Evolutionary conservation across 2,113 vertebrate genomes (phyloP), one percentile per base, ranked within the genome.

Genomic region (Planiliza haematocheilus): DNA sequence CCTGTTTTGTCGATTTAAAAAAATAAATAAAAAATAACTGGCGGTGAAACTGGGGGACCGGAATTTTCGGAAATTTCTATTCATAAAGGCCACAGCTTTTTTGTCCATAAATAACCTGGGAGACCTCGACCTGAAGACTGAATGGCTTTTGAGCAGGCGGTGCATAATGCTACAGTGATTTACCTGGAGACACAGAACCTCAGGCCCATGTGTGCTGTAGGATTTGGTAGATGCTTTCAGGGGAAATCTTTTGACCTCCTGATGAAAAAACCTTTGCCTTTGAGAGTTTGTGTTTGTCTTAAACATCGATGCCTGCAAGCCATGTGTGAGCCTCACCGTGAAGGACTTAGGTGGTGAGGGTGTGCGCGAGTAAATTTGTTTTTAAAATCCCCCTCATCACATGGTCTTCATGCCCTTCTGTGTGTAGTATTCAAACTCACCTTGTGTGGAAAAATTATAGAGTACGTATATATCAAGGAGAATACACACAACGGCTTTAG

Each of bases 401-500:
- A 9, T 46, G 39, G 7, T 65, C 69, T 36, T 49, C 46, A 16
- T 21, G 45, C 18, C 12, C 38, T 69, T 4, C 48, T 18, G 10
- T 1, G 51, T 87, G 51, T 72, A 84, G 88, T 81, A 86, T 86
- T 86, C 77, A 88, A 56, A 49, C 46, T 58, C 77, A 41, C 59
- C 52, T 72, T 72, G 74, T 51, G 36, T 30, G 24, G 5, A 58
- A 68, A n/a, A 73, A 48, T 55, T 45, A 43, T 37, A 67, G 10
- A 37, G 56, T 39, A 46, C 50, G 38, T 65, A 42, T 70, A 74
- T 66, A 73, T 61, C 21, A n/a, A 66, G 65, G 20, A 71, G 56
- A 77, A 65, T 48, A 34, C 62, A 70, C 10, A 36, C 64, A 53
- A 74, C 16, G 61, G 36, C 81, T 64, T 60, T 17, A 72, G 67